A percentile compares a stretch with the other conserved stretches of the same genome.
These are phyloP conservation scores for Sardina pilchardus DNA, from an alignment of 2,113 vertebrate genomes.

Conservation along the genomic window DNA sequence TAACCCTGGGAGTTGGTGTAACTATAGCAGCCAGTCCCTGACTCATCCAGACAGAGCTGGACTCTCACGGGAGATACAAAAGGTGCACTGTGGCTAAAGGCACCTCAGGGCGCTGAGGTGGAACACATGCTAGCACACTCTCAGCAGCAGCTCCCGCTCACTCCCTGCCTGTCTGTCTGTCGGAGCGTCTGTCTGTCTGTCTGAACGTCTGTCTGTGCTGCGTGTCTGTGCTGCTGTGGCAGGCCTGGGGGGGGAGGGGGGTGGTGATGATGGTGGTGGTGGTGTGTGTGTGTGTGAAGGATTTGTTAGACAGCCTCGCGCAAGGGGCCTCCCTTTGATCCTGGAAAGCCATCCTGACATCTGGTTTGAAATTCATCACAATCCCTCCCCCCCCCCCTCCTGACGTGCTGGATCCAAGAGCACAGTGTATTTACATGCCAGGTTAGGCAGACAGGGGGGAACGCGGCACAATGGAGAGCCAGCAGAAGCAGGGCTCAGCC, in stretches of 20 bases:
- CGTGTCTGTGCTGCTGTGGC: background rate
- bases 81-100: background rate
- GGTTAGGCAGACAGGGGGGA: background rate
- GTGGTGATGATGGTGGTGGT: no score
- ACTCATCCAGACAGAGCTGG: background rate
- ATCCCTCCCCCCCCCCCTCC: slow-evolving; percentile 16
- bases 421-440: slow-evolving; percentile 9
- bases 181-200: background rate
- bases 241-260: background rate
- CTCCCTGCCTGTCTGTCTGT: background rate
- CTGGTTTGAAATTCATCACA: slow-evolving; percentile 20
- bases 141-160: background rate
- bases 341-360: slow-evolving; percentile 26
- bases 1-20: background rate
- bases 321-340: slow-evolving; percentile 14
- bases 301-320: background rate
- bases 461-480: background rate
- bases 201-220: background rate
- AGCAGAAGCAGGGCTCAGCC: background rate
- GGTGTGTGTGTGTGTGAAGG: no score
- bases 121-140: background rate
- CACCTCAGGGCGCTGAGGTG: background rate
- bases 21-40: background rate
- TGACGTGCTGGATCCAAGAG: background rate
- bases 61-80: background rate